Evolutionary conservation across 1,140 invertebrate genomes (phyloP).

Genomic region (Paraescarpia echinospica): DNA sequence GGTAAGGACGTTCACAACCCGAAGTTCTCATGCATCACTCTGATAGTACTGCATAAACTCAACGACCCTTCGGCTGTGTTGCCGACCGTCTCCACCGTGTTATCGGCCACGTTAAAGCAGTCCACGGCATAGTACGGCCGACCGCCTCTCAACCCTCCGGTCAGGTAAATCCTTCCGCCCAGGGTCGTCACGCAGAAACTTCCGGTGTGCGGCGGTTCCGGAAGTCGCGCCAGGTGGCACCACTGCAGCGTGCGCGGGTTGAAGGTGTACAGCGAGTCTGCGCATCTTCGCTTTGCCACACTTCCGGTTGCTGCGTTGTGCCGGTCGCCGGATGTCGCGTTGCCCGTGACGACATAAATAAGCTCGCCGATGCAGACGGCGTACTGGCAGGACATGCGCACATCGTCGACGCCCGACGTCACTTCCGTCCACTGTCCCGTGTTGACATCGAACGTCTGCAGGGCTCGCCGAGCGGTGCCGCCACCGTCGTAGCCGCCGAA

Average conservation of each 20-base stretch:
- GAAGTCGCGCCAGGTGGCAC: neutral
- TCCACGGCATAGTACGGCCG: constrained; percentile 24
- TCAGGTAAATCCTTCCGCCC: constrained; percentile 26
- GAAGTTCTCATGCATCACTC: constrained; percentile 33
- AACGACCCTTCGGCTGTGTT: constrained; percentile 25
- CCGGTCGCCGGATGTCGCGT: neutral
- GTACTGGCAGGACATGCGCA: constrained; percentile 24
- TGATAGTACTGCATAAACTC: constrained; percentile 29
- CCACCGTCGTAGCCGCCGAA: constrained; percentile 27
- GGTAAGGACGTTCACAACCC: constrained; percentile 16
- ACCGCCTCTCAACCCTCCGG: constrained; percentile 18
- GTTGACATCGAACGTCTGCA: constrained; percentile 23
- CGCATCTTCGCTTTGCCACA: neutral
- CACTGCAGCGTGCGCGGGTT: constrained; percentile 16
- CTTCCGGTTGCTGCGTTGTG: constrained; percentile 9
- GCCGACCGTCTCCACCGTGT: constrained; percentile 22
- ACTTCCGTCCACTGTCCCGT: constrained; percentile 24
- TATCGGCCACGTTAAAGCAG: constrained; percentile 12
- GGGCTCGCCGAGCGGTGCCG: constrained; percentile 22
- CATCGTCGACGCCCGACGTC: constrained; percentile 11
- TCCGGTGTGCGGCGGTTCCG: constrained; percentile 20
- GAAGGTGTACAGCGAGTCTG: constrained; percentile 21
- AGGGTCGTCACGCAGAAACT: constrained; percentile 23
- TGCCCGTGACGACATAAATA: constrained; percentile 24
- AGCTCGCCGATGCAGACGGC: constrained; percentile 21